Base-by-base conservation (phyloP, 1,140 invertebrate species). In the Drosophila bocqueti region DNA sequence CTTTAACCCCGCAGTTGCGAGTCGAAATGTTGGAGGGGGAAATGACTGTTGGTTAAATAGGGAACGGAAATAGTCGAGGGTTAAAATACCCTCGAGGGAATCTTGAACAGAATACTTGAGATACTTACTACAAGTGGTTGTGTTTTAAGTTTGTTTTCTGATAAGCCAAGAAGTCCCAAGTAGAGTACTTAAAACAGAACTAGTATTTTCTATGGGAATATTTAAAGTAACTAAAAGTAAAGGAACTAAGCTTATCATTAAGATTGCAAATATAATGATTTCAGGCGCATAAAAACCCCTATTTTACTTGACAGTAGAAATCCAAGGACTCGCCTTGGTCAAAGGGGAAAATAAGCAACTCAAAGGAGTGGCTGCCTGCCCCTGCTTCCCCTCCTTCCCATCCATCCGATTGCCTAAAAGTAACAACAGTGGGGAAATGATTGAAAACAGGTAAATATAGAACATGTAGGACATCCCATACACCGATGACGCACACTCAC, bases 401-500 rank as follows among this genome's bases (percentile, higher is more conserved):
- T 38, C 36, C 34, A 38, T 55, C 0, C 36, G 21, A 58, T 42
- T 42, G 21, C 16, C 24, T 0, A 60, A 31, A 21, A 26, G 36
- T 42, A 58, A 42, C 55, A 58, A 43, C 36, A 58, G 21, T 38
- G 55, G 16, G 3, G 21, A 45, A 60, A 60, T 60, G 40, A 46
- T 60, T 60, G 57, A 60, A 60, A 60, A 60, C 40, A 60, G 57
- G 57, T 60, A 60, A 63, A 63, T 40, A 63, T 63, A 54, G 61
- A 55, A 31, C 24, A 18, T 15, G n/a, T 59, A 59, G 55, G 16
- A 59, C 38, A 59, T 43, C 36, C 38, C 9, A 31, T 45, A 40
- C 38, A 43, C 24, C 57, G 4, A 26, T 60, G 57, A 60, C 57
- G 40, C 61, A 63, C 24, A 62, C 46, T 16, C 29, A 47, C 3